These are phyloP conservation scores for Sparidentex hasta DNA, from an alignment of 2,797 vertebrate genomes.

Conservation along the genomic window DNA sequence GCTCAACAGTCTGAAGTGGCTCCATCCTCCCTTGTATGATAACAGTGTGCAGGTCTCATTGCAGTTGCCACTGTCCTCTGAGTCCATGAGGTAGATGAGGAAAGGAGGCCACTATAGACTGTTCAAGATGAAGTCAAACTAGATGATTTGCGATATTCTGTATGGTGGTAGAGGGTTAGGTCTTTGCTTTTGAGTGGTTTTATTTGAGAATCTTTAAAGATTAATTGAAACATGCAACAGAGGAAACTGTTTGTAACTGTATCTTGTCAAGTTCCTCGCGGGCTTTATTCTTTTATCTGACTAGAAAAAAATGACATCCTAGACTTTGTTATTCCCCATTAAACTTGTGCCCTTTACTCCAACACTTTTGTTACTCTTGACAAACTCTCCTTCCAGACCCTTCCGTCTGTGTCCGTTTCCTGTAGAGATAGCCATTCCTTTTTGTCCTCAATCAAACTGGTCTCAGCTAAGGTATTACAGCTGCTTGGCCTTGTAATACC, in stretches of 20 bases:
- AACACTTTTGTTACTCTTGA: background rate
- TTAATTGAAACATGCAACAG: slow-evolving; percentile 53
- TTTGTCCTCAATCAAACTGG: slow-evolving; percentile 27
- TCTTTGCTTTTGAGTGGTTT: slow-evolving; percentile 47
- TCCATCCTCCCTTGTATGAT: slow-evolving; percentile 5
- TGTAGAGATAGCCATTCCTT: slow-evolving; percentile 24
- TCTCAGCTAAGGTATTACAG: slow-evolving; percentile 16
- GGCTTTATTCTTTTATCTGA: slow-evolving; percentile 21
- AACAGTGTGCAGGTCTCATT: slow-evolving; percentile 13
- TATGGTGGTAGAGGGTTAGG: slow-evolving; percentile 38
- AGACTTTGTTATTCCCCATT: slow-evolving; percentile 6
- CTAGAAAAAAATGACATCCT: slow-evolving; percentile 15
- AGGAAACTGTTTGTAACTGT: slow-evolving; percentile 1
- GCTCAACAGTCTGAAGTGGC: slow-evolving; percentile 62
- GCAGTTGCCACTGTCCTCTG: slow-evolving; percentile 1
- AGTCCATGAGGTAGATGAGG: slow-evolving; percentile 22
- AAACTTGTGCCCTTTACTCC: background rate
- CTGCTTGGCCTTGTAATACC: slow-evolving; percentile 21
- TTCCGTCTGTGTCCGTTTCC: slow-evolving; percentile 10
- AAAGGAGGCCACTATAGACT: slow-evolving; percentile 56
- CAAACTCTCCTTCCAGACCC: slow-evolving; percentile 9
- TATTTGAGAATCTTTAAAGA: slow-evolving; percentile 48
- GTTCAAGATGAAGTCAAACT: slow-evolving; percentile 45
- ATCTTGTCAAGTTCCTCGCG: slow-evolving; percentile 3
- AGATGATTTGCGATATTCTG: slow-evolving; percentile 19